Conservation (phyloP, 2,888 invertebrate genomes). For the Sylvicola fuscatus region DNA sequence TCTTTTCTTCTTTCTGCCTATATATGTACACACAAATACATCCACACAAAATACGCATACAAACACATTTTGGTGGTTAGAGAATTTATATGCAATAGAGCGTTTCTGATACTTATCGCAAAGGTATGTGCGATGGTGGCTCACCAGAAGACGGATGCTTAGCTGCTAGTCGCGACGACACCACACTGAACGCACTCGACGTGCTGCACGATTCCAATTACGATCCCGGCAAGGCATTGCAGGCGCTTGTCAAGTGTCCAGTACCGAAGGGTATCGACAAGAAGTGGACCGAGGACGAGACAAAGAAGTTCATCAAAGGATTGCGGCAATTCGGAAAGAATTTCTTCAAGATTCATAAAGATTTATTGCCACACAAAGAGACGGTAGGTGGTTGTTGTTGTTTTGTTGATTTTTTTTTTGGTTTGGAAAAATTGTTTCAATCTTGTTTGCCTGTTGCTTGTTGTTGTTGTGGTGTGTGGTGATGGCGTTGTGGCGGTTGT, state of each 20-base stretch:
- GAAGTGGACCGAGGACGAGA: conserved; percentile 96
- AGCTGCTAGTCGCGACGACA: conserved; percentile 91
- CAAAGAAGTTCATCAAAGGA: conserved; percentile 96
- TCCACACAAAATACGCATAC: neutral
- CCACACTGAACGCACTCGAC: conserved; percentile 91
- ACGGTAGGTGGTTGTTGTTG: conserved; percentile 46
- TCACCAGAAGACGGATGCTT: conserved; percentile 93
- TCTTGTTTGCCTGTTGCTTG: conserved; percentile 3
- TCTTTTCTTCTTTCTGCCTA: neutral
- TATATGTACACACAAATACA: neutral
- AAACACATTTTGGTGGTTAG: too few relatives aligned
- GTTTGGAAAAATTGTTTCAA: conserved; percentile 1
- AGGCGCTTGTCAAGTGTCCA: conserved; percentile 91
- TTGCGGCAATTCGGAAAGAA: conserved; percentile 97
- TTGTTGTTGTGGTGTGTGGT: too few relatives aligned
- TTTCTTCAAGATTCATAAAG: conserved; percentile 93
- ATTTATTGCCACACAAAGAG: conserved; percentile 89
- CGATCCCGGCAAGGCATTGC: conserved; percentile 88
- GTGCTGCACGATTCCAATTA: conserved; percentile 94
- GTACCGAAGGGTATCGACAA: conserved; percentile 94
- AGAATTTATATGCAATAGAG: too few relatives aligned
- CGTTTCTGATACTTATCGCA: neutral
- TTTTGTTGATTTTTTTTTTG: neutral
- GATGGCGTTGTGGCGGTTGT: too few relatives aligned
- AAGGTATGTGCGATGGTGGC: conserved; percentile 94